A percentile compares a stretch with the other conserved stretches of the same genome.
phyloP scores from a whole-genome alignment of 2,888 invertebrate genomes.

The Chymomyza procnemis region DNA sequence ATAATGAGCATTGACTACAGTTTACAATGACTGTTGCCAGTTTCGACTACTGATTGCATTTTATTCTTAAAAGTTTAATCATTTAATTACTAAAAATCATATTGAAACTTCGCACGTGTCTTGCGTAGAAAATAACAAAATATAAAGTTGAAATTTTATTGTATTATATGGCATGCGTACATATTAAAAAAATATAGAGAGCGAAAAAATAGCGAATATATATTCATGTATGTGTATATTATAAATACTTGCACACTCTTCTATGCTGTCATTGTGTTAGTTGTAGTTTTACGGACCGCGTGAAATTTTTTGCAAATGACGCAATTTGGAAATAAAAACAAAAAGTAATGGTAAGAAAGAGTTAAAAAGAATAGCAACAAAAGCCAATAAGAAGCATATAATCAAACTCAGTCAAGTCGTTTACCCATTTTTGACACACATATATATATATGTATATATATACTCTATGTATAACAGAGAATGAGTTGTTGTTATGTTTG shows the following conservation, averaged over 20 bases:
- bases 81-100: too few species aligned
- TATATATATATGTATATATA: constrained; percentile 29
- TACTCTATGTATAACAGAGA: constrained; percentile 3
- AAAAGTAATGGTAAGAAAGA: constrained; percentile 10
- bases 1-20: too few species aligned
- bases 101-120: neutral
- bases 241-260: neutral
- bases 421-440: constrained; percentile 48
- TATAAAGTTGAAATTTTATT: too few species aligned
- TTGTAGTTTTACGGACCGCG: constrained; percentile 4
- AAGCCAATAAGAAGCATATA: neutral
- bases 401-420: constrained; percentile 42
- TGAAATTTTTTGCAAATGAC: constrained; percentile 64
- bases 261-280: neutral
- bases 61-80: too few species aligned
- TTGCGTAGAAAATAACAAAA: neutral
- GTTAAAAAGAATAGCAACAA: neutral
- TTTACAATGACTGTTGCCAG: too few species aligned
- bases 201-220: neutral
- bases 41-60: too few species aligned
- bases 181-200: neutral
- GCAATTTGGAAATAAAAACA: constrained; percentile 51
- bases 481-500: constrained; percentile 32
- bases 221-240: neutral
- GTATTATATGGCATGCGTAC: too few species aligned